Evolutionary conservation across 2,888 invertebrate species (phyloP).

Genomic region (Schizaphis graminum): DNA sequence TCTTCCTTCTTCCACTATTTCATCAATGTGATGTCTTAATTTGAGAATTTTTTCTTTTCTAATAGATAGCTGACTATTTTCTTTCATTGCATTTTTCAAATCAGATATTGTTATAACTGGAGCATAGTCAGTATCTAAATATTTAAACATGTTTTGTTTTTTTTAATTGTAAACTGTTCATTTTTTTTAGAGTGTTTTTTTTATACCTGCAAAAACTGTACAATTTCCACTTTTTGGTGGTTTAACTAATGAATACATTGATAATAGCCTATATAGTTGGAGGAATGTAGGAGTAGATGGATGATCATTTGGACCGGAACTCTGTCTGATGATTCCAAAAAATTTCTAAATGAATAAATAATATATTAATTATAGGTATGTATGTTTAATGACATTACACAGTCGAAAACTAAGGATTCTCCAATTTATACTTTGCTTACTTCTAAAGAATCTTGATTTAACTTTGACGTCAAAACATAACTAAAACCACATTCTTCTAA

Average conservation of each 20-base stretch:
- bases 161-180: not conserved
- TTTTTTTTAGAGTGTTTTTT: not conserved
- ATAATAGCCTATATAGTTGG: not conserved
- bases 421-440: not conserved
- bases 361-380: slow-evolving; percentile 1
- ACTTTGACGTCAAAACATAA: not conserved
- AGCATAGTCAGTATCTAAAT: not conserved
- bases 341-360: slow-evolving; percentile 16
- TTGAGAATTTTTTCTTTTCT: not conserved
- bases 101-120: not conserved
- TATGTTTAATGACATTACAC: not conserved
- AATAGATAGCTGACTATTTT: not conserved
- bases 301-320: slow-evolving; percentile 6
- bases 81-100: slow-evolving; percentile 1
- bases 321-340: slow-evolving; percentile 14
- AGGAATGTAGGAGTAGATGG: not conserved
- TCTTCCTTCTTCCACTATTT: not conserved
- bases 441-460: slow-evolving; percentile 20
- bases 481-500: not conserved
- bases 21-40: not conserved
- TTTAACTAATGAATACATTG: not conserved
- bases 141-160: not conserved
- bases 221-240: slow-evolving; percentile 8
- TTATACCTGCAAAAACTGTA: not conserved
- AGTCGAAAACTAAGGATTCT: not conserved